phyloP scores from a whole-genome alignment of 2,797 vertebrate species.

The Falco biarmicus region DNA sequence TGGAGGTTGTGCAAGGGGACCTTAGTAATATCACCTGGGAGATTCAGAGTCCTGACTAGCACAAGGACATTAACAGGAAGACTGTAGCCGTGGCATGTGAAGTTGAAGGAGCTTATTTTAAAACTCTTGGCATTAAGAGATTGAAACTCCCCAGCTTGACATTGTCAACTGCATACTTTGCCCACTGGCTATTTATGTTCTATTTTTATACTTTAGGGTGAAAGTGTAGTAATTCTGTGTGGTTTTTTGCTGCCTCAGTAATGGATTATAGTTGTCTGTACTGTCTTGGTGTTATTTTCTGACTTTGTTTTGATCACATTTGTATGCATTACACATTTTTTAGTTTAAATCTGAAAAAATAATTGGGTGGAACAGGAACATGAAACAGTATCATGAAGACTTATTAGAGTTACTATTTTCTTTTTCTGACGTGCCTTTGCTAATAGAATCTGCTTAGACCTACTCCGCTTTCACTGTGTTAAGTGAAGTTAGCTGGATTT shows the following conservation, averaged over 20 bases:
- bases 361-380: not conserved
- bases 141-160: not conserved
- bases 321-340: not conserved
- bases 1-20: not conserved
- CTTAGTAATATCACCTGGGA: not conserved
- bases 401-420: not conserved
- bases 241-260: not conserved
- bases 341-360: not conserved
- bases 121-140: not conserved
- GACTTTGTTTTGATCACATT: not conserved
- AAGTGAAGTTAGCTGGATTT: not conserved
- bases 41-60: not conserved
- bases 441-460: not conserved
- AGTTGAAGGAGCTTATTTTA: not conserved
- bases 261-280: not conserved
- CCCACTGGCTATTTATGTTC: not conserved
- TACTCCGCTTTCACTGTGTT: not conserved
- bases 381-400: not conserved
- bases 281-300: not conserved
- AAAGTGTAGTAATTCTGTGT: not conserved
- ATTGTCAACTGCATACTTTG: not conserved
- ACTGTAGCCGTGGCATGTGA: not conserved
- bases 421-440: not conserved
- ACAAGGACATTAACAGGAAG: not conserved
- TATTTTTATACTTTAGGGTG: not conserved